These are phyloP conservation scores for Melanaphis sacchari DNA, from an alignment of 1,140 invertebrate species.

Conservation along the genomic window DNA sequence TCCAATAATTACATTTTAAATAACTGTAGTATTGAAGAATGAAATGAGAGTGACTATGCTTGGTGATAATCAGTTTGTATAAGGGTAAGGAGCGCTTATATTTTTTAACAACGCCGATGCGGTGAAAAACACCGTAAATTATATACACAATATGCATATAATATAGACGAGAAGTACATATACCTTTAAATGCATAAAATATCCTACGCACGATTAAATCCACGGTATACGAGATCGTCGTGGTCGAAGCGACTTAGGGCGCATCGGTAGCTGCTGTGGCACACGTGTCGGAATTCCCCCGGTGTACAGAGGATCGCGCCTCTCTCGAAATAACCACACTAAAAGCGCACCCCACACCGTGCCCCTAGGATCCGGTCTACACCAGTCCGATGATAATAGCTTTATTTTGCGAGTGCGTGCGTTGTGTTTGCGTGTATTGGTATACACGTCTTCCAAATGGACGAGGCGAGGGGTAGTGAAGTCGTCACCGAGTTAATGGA, in stretches of 20 bases:
- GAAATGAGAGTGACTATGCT: no score
- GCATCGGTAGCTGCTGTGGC: not conserved
- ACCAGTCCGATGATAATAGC: constrained; percentile 31
- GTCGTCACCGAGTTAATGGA: constrained; percentile 31
- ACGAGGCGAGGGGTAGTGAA: not conserved
- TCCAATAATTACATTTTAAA: no score
- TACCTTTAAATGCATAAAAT: not conserved
- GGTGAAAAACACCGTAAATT: not conserved
- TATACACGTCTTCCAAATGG: not conserved
- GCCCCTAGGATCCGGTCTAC: not conserved
- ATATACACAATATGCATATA: not conserved
- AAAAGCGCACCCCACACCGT: not conserved
- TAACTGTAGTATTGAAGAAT: no score
- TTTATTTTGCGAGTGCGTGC: constrained; percentile 26
- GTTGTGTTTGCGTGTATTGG: not conserved
- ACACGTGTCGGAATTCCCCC: constrained; percentile 3
- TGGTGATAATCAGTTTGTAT: not conserved
- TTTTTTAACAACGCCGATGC: not conserved
- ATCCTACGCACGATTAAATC: constrained; percentile 18
- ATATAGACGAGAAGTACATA: not conserved
- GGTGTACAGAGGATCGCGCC: not conserved
- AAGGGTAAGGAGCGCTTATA: not conserved
- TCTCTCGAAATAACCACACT: not conserved
- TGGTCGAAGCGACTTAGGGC: not conserved
- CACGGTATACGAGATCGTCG: not conserved